A percentile compares a stretch with the other conserved stretches of the same genome.
Conservation (phyloP, 2,797 vertebrate genomes). For the Gobionotothen gibberifrons region DNA sequence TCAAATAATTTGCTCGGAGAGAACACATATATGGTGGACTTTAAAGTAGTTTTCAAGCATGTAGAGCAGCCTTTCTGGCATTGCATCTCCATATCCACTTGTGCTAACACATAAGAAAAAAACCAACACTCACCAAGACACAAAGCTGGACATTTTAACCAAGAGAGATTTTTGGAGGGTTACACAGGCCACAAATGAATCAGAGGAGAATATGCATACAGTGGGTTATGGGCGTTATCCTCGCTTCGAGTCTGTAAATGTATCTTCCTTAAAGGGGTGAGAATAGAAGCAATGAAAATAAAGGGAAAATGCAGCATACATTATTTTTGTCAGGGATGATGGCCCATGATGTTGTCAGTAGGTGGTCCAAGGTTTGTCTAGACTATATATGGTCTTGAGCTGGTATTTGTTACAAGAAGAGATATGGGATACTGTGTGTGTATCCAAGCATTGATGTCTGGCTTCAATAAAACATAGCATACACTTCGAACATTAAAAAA, state of each 20-base stretch:
- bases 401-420: slow-evolving; percentile 5
- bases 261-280: slow-evolving; percentile 32
- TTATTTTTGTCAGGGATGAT: slow-evolving; percentile 34
- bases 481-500: slow-evolving; percentile 31
- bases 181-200: not conserved
- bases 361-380: slow-evolving; percentile 23
- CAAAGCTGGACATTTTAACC: too few relatives aligned
- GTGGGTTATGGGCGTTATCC: slow-evolving; percentile 28
- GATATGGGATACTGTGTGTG: slow-evolving; percentile 29
- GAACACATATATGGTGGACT: too few relatives aligned
- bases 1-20: slow-evolving; percentile 1
- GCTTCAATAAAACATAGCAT: slow-evolving; percentile 25
- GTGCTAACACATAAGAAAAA: too few relatives aligned
- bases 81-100: too few relatives aligned
- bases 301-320: slow-evolving; percentile 21
- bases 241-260: slow-evolving; percentile 19
- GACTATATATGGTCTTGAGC: slow-evolving; percentile 59
- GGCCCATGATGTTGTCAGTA: slow-evolving; percentile 32
- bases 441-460: slow-evolving; percentile 39
- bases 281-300: slow-evolving; percentile 49
- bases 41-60: too few relatives aligned
- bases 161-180: slow-evolving; percentile 2
- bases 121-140: too few relatives aligned
- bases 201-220: slow-evolving; percentile 17
- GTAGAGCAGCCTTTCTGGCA: too few relatives aligned